A percentile compares a stretch with the other conserved stretches of the same genome.
Conservation (phyloP, 2,888 invertebrate genomes). For the Hanleya hanleyi region DNA sequence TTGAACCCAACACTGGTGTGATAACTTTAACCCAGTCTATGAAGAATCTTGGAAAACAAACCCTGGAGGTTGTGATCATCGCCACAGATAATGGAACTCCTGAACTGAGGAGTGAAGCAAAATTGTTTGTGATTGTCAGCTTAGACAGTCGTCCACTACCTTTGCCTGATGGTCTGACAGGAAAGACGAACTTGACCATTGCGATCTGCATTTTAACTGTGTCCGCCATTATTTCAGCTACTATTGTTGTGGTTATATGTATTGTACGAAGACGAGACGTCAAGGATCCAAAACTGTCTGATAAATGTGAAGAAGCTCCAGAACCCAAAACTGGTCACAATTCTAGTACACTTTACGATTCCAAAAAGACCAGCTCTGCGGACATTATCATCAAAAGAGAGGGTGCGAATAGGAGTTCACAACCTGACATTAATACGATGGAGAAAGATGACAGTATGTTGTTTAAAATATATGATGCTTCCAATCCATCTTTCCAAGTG, state of each 20-base stretch:
- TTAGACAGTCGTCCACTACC: neutral
- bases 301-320: neutral
- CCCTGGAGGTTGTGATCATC: neutral
- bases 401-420: neutral
- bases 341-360: neutral
- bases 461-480: neutral
- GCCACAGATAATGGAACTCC: neutral
- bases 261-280: neutral
- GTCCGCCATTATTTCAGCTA: neutral
- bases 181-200: conserved; percentile 5
- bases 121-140: neutral
- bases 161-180: neutral
- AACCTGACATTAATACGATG: neutral
- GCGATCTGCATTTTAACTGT: neutral
- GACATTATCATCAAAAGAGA: neutral
- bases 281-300: neutral
- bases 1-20: neutral
- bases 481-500: conserved; percentile 4
- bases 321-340: neutral
- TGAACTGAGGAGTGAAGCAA: neutral
- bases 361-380: neutral
- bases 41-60: neutral
- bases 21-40: neutral
- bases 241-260: conserved; percentile 2
- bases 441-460: neutral